Evolutionary conservation across 2,113 vertebrate species (phyloP).

Genomic region (Bostrychus sinensis): DNA sequence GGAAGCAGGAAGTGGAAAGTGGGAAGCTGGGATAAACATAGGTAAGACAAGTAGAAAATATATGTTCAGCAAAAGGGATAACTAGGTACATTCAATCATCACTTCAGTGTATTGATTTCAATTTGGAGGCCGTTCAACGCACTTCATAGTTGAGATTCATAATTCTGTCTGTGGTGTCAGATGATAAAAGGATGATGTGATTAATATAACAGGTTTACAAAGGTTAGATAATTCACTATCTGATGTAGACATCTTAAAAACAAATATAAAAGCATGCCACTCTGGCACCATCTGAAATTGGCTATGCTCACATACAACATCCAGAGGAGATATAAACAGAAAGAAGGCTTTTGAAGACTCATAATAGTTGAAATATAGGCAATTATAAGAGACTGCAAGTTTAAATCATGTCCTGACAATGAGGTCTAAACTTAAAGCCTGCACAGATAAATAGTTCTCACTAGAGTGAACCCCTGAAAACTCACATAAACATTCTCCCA

Average conservation of each 20-base stretch:
- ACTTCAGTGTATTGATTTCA: neutral
- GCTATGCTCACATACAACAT: neutral
- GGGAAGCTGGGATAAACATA: neutral
- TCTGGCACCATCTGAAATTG: neutral
- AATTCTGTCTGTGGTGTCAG: neutral
- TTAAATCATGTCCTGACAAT: neutral
- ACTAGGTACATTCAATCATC: conserved; percentile 1
- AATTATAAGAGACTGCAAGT: neutral
- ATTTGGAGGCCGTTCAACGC: neutral
- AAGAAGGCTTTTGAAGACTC: neutral
- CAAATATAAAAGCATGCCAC: neutral
- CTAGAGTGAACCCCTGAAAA: neutral
- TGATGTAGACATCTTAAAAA: conserved; percentile 5
- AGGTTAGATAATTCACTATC: neutral
- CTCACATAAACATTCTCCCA: neutral
- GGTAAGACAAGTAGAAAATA: neutral
- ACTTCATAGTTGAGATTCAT: neutral
- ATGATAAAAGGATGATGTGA: neutral
- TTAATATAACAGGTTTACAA: neutral
- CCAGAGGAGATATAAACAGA: neutral
- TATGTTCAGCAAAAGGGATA: conserved; percentile 4
- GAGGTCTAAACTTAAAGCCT: neutral
- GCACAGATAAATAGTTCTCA: neutral
- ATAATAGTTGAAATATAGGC: neutral
- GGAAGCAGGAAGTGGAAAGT: conserved; percentile 12